These are phyloP conservation scores for Anarrhichthys ocellatus DNA, from an alignment of 2,113 vertebrate genomes.

Conservation along the genomic window DNA sequence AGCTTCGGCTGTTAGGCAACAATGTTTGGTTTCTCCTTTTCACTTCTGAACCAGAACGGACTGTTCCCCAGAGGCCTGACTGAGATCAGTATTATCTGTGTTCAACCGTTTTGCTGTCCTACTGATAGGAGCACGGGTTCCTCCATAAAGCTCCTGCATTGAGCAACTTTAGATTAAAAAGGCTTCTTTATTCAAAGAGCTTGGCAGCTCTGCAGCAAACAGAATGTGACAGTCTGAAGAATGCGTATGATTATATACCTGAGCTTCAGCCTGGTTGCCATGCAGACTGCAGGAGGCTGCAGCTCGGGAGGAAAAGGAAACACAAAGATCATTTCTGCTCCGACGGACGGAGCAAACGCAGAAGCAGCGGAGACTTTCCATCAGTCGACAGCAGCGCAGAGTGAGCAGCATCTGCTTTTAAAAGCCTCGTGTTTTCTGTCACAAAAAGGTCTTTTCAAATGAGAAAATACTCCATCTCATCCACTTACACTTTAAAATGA, in stretches of 20 bases:
- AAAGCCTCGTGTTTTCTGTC: background rate
- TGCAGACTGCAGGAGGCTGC: constrained; percentile 38
- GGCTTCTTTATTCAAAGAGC: background rate
- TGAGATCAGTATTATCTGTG: constrained; percentile 1
- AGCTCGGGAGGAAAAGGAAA: background rate
- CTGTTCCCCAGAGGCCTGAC: background rate
- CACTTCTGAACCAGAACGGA: background rate
- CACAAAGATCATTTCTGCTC: constrained; percentile 40
- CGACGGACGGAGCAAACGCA: background rate
- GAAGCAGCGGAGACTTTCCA: constrained; percentile 1
- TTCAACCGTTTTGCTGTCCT: background rate
- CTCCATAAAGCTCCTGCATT: background rate
- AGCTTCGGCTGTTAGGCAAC: background rate
- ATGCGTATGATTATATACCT: accelerated
- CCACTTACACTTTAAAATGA: background rate
- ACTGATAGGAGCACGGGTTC: background rate
- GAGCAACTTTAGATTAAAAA: background rate
- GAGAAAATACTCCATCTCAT: background rate
- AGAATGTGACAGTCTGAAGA: background rate
- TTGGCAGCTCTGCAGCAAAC: background rate
- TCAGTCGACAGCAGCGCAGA: background rate
- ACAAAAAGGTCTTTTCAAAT: background rate
- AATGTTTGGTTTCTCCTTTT: background rate
- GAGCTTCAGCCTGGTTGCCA: constrained; percentile 25
- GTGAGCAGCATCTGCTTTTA: background rate